A percentile compares a stretch with the other conserved stretches of the same genome.
phyloP scores from a whole-genome alignment of 2,113 vertebrate species.

The human region GRCh38 chr5:21371001-21371500 shows the following conservation, averaged over 20 bases:
- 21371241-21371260: background rate
- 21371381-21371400: background rate
- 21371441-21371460: background rate
- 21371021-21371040: background rate
- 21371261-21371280: background rate
- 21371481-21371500: background rate
- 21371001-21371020: background rate
- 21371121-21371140: background rate
- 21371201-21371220: background rate
- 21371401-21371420: background rate
- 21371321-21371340: background rate
- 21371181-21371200: background rate
- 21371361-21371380: background rate
- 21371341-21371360: background rate
- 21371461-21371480: background rate
- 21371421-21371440: background rate
- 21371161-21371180: background rate
- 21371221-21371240: background rate
- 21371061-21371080: background rate
- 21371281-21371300: background rate
- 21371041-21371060: background rate
- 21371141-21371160: background rate
- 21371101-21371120: rapidly evolving
- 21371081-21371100: background rate
- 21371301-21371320: background rate